Evolutionary conservation across 2,113 vertebrate species (phyloP), one percentile per base, ranked within the genome.

Genomic region (Pyxicephalus adspersus): DNA sequence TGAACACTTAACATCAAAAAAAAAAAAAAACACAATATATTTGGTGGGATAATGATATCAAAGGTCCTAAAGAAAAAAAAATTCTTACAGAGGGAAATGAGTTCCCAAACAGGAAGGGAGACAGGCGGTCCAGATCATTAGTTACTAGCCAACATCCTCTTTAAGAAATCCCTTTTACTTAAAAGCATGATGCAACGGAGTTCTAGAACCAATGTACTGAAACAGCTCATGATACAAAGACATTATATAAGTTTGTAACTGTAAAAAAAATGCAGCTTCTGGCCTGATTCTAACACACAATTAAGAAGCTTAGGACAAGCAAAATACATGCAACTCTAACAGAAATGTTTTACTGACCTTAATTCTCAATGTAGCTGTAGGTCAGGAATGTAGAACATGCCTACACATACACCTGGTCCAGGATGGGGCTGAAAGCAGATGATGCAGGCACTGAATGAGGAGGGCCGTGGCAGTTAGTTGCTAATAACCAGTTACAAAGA

Each of bases 41-140:
- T 51, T 57, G 26, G 25, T 26, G 34, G 50, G 60, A 65, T 54
- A 16, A n/a, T 45, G 61, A 75, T 66, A 82, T 75, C 64, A 75
- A 57, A 64, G 11, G 22, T 28, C 52, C 61, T 57, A 19, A 74
- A 82, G 23, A 61, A 82, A 66, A 31, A 74, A 77, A 54, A 58
- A 51, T 75, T 61, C 51, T 75, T n/a, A 52, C 38, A 73, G 70
- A 82, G 80, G 80, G 71, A 82, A 75, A 82, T 82, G 71, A 82
- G 29, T 82, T 82, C 63, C 80, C 80, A 82, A 82, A 82, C 80
- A 82, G 80, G 80, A 82, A 82, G 52, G 38, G 54, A 74, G 61
- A 65, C 80, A 82, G 63, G 71, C 70, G 23, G 80, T 66, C 61
- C 80, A 67, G 60, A 74, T 74, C 52, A 55, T 82, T 75, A 63